Percentiles rank a stretch among this genome's conserved stretches.
Evolutionary conservation across 1,140 invertebrate species (phyloP).

Genomic region (Zaprionus ghesquierei): DNA sequence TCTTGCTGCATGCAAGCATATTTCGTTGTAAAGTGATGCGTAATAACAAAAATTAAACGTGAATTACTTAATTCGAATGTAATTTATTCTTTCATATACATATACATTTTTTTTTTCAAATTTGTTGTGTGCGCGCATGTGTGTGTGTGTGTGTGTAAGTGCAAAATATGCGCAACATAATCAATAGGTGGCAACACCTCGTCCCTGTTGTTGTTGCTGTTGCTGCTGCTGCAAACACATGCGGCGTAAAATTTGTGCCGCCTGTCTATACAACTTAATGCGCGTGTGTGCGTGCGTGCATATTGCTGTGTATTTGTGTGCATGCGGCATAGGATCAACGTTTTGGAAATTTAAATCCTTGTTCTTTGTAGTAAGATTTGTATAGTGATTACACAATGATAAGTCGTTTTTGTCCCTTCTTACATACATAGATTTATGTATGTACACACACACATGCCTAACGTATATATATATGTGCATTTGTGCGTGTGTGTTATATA

Average conservation of each 20-base stretch:
- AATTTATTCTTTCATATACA: background rate
- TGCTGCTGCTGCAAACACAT: slow-evolving; percentile 13
- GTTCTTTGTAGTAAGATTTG: background rate
- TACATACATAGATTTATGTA: background rate
- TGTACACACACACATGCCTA: background rate
- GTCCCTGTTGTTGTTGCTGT: slow-evolving; percentile 36
- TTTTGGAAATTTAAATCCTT: slow-evolving; percentile 16
- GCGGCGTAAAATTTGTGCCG: slow-evolving; percentile 36
- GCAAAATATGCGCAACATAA: slow-evolving; percentile 50
- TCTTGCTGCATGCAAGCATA: background rate
- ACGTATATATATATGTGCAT: slow-evolving; percentile 5
- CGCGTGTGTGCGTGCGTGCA: background rate
- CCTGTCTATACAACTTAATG: slow-evolving; percentile 1
- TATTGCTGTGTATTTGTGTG: slow-evolving; percentile 1
- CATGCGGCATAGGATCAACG: slow-evolving; percentile 20
- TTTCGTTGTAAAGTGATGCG: slow-evolving; percentile 31
- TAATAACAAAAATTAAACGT: background rate
- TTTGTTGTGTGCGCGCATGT: slow-evolving; percentile 26
- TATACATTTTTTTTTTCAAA: slow-evolving; percentile 28
- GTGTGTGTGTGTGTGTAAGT: slow-evolving; percentile 17
- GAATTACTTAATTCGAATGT: background rate
- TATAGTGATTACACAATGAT: slow-evolving; percentile 60
- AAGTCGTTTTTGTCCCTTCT: background rate
- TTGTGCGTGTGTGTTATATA: background rate
- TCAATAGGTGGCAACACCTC: slow-evolving; percentile 44